Conservation (phyloP, 2,888 invertebrate genomes). For the Acronicta leporina region DNA sequence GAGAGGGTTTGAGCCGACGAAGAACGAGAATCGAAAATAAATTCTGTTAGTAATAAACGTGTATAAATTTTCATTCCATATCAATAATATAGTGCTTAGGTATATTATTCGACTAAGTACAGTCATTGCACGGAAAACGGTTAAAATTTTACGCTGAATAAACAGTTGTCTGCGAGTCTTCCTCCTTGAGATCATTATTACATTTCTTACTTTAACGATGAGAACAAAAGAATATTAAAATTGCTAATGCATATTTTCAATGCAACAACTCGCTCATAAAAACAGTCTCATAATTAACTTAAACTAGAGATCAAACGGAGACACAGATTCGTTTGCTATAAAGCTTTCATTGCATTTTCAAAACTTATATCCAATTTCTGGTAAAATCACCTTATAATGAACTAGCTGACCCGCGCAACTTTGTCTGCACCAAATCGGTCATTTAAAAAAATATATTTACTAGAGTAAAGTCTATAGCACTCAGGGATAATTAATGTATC, state of each 20-base stretch:
- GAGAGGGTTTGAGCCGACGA: not conserved
- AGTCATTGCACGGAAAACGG: not conserved
- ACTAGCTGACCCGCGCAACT: too few species aligned
- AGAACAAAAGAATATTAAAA: constrained; percentile 6
- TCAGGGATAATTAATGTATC: too few species aligned
- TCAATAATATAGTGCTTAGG: too few species aligned
- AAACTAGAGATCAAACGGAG: not conserved
- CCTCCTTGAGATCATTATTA: constrained; percentile 9
- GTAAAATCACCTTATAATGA: too few species aligned
- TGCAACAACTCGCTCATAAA: too few species aligned
- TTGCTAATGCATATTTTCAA: too few species aligned
- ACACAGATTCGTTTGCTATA: not conserved
- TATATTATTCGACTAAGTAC: not conserved
- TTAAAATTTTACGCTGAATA: not conserved
- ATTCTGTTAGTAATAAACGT: not conserved
- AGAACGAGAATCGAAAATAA: not conserved
- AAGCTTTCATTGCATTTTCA: too few species aligned
- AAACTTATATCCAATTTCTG: too few species aligned
- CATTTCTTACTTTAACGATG: constrained; percentile 20
- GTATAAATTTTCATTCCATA: not conserved
- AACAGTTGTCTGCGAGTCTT: constrained; percentile 15
- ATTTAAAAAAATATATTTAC: too few species aligned
- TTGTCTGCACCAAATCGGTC: too few species aligned
- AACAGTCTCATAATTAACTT: not conserved
- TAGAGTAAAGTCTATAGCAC: too few species aligned